Percentiles rank a stretch among this genome's conserved stretches.
Conservation (phyloP, 2,797 vertebrate species). For the Threskiornis aethiopicus region DNA sequence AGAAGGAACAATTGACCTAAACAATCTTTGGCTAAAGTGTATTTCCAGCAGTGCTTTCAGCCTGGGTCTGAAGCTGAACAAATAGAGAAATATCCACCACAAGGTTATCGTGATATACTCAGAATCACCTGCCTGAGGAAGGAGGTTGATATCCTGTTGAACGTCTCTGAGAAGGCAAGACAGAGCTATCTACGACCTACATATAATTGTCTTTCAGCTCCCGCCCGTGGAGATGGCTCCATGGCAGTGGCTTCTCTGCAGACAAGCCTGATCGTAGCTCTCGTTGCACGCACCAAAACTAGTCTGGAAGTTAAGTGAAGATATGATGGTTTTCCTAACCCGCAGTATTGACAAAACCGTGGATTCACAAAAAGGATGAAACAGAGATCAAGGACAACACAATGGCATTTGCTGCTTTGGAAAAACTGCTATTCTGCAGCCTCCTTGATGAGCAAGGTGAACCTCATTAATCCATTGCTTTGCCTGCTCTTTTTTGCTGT, state of each 20-base stretch:
- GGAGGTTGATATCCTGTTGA: background rate
- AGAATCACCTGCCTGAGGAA: background rate
- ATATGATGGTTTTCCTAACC: background rate
- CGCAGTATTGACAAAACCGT: background rate
- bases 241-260: background rate
- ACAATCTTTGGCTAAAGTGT: constrained; percentile 32
- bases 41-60: constrained; percentile 49
- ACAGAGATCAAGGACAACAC: background rate
- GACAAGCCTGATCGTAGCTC: background rate
- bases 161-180: background rate
- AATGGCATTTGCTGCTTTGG: background rate
- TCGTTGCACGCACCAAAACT: fast-evolving
- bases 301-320: background rate
- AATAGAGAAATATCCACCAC: background rate
- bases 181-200: background rate
- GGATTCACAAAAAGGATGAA: background rate
- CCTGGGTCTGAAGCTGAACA: background rate
- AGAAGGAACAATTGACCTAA: constrained; percentile 63
- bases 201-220: background rate
- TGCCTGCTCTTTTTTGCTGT: background rate
- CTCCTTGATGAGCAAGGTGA: background rate
- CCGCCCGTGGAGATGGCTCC: background rate
- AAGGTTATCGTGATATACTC: background rate
- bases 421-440: background rate
- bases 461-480: background rate